Percentiles rank a stretch among this genome's conserved stretches.
Evolutionary conservation across 1,140 invertebrate genomes (phyloP).

Genomic region (Alviniconcha marisindica): DNA sequence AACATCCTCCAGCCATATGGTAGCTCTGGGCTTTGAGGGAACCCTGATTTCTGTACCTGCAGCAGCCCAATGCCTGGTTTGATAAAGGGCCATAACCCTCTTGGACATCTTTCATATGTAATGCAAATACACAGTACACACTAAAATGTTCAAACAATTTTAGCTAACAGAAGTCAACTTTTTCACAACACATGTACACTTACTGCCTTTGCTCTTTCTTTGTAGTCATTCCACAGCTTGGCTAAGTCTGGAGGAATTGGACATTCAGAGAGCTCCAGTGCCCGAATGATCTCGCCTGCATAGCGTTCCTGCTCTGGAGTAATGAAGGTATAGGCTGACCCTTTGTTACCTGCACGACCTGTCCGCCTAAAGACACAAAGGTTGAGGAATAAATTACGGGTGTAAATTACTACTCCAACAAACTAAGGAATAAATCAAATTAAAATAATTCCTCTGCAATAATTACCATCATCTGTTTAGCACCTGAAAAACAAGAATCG

Average conservation of each 20-base stretch:
- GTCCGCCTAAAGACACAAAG: conserved; percentile 76
- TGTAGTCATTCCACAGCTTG: conserved; percentile 92
- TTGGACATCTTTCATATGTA: no score
- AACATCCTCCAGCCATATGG: no score
- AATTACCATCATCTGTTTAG: no score
- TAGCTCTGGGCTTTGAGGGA: no score
- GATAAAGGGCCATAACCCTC: no score
- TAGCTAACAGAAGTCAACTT: no score
- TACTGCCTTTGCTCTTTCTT: conserved; percentile 90
- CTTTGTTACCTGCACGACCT: conserved; percentile 96
- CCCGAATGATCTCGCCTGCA: conserved; percentile 94
- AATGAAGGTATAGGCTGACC: conserved; percentile 96
- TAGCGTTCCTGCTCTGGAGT: conserved; percentile 95
- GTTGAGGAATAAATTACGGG: background rate
- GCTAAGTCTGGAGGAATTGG: conserved; percentile 86
- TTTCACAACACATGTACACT: conserved; percentile 73
- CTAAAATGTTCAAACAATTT: no score
- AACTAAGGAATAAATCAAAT: background rate
- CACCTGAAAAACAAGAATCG: no score
- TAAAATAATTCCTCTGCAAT: no score
- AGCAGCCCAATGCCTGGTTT: no score
- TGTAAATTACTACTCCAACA: background rate
- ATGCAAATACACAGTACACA: no score
- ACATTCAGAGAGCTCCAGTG: conserved; percentile 89
- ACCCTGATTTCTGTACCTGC: no score